phyloP scores from a whole-genome alignment of 2,888 invertebrate species.

The Diplazon laetatorius region DNA sequence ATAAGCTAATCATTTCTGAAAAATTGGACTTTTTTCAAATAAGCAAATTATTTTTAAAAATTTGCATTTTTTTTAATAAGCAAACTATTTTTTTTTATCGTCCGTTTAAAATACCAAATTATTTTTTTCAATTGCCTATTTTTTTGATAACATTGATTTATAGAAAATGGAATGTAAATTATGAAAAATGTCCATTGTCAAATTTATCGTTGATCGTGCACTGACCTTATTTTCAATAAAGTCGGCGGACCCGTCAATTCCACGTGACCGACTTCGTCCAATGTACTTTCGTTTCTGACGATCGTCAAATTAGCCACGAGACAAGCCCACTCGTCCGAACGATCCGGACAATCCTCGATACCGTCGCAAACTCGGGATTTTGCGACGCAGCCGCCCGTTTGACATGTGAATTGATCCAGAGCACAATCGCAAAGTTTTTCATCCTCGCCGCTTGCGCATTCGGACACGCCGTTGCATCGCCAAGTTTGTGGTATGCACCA shows the following conservation, averaged over 20 bases:
- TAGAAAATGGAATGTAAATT: neutral
- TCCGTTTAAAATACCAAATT: too few species aligned
- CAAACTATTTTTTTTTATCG: too few species aligned
- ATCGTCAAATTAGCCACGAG: constrained; percentile 70
- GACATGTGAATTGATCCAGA: constrained; percentile 84
- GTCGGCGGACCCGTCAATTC: constrained; percentile 66
- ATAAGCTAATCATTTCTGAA: too few species aligned
- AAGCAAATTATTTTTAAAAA: too few species aligned
- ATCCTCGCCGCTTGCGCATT: constrained; percentile 85
- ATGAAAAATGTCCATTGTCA: neutral
- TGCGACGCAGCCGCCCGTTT: constrained; percentile 85
- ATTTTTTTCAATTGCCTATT: too few species aligned
- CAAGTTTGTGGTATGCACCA: constrained; percentile 85
- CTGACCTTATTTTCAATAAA: constrained; percentile 72
- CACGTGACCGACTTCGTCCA: constrained; percentile 58
- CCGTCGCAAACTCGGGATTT: constrained; percentile 85
- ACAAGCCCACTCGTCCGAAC: constrained; percentile 87
- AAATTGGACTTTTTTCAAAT: too few species aligned
- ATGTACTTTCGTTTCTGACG: constrained; percentile 66
- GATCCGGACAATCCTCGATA: constrained; percentile 85
- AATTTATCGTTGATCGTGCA: constrained; percentile 2
- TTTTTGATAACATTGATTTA: too few species aligned
- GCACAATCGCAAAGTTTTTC: constrained; percentile 85
- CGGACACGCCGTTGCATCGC: constrained; percentile 85
- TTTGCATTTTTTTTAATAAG: too few species aligned